Conservation (phyloP, 2,888 invertebrate species). For the Bugula neritina region DNA sequence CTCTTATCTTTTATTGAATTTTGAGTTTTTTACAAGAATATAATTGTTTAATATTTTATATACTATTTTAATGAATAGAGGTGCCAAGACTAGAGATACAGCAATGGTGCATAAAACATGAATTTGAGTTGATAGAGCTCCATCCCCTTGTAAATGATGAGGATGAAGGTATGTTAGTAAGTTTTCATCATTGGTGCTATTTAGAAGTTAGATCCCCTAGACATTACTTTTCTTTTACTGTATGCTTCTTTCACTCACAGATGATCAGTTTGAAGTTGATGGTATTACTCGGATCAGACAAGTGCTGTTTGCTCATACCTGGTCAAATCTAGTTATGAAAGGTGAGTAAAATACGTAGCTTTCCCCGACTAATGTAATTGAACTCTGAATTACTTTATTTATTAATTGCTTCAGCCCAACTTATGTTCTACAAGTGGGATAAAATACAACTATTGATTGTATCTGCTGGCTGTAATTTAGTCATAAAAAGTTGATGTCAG, state of each 20-base stretch:
- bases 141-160: constrained; percentile 55
- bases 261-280: constrained; percentile 60
- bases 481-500: too few relatives aligned
- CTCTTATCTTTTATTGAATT: neutral
- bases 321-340: constrained; percentile 67
- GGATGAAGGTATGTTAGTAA: constrained; percentile 52
- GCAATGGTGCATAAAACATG: constrained; percentile 64
- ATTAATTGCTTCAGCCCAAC: too few relatives aligned
- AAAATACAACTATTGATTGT: too few relatives aligned
- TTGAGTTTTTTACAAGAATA: neutral
- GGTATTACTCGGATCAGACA: constrained; percentile 66
- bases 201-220: too few relatives aligned
- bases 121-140: constrained; percentile 67
- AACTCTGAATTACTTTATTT: too few relatives aligned
- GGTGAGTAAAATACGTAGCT: too few relatives aligned
- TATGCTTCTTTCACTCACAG: neutral
- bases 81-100: constrained; percentile 36
- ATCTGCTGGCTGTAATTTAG: too few relatives aligned
- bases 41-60: neutral
- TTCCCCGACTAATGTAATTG: too few relatives aligned
- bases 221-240: too few relatives aligned
- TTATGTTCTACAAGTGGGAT: too few relatives aligned
- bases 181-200: too few relatives aligned
- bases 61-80: constrained; percentile 36
- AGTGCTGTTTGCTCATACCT: constrained; percentile 67